Conservation (phyloP, 2,888 invertebrate genomes). For the Cantharis rufa region DNA sequence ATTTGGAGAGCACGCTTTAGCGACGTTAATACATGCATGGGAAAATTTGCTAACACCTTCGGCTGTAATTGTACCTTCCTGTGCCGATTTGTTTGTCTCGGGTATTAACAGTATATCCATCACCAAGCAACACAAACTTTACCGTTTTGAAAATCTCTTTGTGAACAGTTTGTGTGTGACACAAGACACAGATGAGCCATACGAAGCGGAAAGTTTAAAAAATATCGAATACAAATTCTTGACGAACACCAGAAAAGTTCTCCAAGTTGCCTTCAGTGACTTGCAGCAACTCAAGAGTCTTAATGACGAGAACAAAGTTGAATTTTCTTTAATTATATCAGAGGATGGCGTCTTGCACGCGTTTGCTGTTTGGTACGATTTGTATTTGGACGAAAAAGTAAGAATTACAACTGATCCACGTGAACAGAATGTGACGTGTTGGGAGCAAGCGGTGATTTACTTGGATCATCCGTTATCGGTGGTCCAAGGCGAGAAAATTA, state of each 20-base stretch:
- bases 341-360: constrained; percentile 65
- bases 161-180: constrained; percentile 49
- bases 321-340: constrained; percentile 49
- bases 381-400: constrained; percentile 67
- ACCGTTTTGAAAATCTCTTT: constrained; percentile 38
- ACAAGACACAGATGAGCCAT: constrained; percentile 60
- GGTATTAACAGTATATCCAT: constrained; percentile 62
- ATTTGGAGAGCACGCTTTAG: constrained; percentile 75
- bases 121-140: constrained; percentile 26
- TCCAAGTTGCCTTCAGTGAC: constrained; percentile 68
- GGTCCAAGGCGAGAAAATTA: constrained; percentile 47
- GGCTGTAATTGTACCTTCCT: constrained; percentile 64
- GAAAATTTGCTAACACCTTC: constrained; percentile 59
- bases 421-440: constrained; percentile 62
- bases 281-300: constrained; percentile 55
- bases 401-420: constrained; percentile 66
- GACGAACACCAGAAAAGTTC: constrained; percentile 61
- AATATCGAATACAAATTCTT: constrained; percentile 61
- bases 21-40: constrained; percentile 72
- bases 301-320: constrained; percentile 39
- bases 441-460: constrained; percentile 80
- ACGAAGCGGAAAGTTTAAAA: constrained; percentile 72
- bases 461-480: constrained; percentile 54
- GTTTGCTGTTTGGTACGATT: constrained; percentile 74
- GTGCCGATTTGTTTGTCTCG: constrained; percentile 66